Conservation (phyloP, 2,888 invertebrate species). For the Clunio marinus region DNA sequence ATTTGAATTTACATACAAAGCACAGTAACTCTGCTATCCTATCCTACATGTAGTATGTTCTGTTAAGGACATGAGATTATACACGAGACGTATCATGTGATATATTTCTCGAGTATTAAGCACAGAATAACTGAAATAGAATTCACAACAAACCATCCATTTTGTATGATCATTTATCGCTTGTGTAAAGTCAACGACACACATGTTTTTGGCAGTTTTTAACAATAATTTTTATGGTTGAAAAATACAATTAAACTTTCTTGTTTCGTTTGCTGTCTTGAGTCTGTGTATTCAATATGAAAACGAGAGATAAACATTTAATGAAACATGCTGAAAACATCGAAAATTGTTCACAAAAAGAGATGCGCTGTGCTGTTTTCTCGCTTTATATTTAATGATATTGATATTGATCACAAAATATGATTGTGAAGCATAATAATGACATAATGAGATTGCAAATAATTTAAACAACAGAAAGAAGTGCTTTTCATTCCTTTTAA, state of each 20-base stretch:
- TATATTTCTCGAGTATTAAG: too few species aligned
- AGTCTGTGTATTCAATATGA: background rate
- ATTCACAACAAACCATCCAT: background rate
- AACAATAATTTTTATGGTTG: background rate
- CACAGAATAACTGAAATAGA: too few species aligned
- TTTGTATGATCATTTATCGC: constrained; percentile 3
- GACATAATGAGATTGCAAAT: constrained; percentile 17
- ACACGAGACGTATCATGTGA: too few species aligned
- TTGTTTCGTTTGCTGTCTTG: background rate
- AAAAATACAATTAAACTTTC: background rate
- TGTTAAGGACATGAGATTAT: background rate
- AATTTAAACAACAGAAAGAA: background rate
- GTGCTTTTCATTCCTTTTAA: constrained; percentile 1
- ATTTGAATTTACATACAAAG: background rate
- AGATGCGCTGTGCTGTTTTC: too few species aligned
- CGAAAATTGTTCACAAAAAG: too few species aligned
- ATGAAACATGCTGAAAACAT: too few species aligned
- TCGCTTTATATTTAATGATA: background rate
- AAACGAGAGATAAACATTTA: background rate
- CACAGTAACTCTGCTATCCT: background rate
- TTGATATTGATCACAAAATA: background rate
- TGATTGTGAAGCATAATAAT: background rate
- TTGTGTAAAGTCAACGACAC: background rate
- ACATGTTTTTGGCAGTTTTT: constrained; percentile 12
- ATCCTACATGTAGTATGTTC: too few species aligned